Base-by-base conservation (phyloP, 2,888 invertebrate genomes). In the Sarcophaga variegata region DNA sequence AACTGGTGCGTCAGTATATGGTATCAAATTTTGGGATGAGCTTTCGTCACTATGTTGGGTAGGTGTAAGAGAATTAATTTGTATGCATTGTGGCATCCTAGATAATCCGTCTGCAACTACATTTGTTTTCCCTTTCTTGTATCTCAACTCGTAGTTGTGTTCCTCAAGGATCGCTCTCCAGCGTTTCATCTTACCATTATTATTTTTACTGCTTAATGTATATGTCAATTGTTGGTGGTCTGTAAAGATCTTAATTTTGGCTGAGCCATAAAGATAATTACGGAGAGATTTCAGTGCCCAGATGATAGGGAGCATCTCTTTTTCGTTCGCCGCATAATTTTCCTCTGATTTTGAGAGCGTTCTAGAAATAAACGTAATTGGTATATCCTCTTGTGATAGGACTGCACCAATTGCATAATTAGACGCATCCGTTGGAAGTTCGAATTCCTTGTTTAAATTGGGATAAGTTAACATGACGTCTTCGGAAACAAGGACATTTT, bases 61-160 rank as follows among this genome's bases (percentile, higher is more conserved):
- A 22, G 54, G 22, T 8, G 77, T 67, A 37, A 69, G 22, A 20
- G 69, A 74, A 45, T 74, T 63, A 45, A 74, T 47, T 47, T 20
- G 22, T 67, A 60, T 62, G 37, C 27, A 5, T 60, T 45, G 60
- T 2, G 62, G 78, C 22, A 8, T 22, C 60, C 78, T 60, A 25
- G 59, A 59, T 10, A 79, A 45, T 5, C 70, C 62, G 25, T 63
- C 79, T 5, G 71, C 87, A 5, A 92, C 88, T 14, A 89, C 88
- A 85, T 93, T 92, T 5, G 22, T 22, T 70, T 89, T 91, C 0
- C 94, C 94, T 0, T 91, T 92, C 4, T 90, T 89, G 84, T 94
- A 94, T 37, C 89, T 85, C 1, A 94, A 8, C 69, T 84, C 62
- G 27, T 83, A 80, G 22, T 80, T 83, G 62, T 86, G 85, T 71